Conservation (phyloP, 2,888 invertebrate species). For the Aromia moschata region DNA sequence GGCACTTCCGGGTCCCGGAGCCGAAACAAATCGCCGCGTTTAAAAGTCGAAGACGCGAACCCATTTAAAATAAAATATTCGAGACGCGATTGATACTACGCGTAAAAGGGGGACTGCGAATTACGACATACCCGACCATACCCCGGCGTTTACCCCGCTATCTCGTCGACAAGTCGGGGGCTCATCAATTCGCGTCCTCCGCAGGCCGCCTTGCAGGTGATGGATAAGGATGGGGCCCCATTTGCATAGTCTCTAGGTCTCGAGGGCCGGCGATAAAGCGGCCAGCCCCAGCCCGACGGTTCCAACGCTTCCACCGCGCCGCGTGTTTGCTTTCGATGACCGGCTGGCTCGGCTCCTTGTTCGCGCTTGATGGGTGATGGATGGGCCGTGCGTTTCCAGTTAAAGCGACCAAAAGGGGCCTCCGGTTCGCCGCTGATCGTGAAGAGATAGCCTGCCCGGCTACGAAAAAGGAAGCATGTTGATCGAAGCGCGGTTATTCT, state of each 20-base stretch:
- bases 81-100: slow-evolving; percentile 19
- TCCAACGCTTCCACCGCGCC: too few species aligned
- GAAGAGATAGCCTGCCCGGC: slow-evolving; percentile 19
- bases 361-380: slow-evolving; percentile 17
- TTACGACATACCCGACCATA: slow-evolving; percentile 30
- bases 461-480: too few species aligned
- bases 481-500: too few species aligned
- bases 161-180: slow-evolving; percentile 30
- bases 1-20: not conserved
- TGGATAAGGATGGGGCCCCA: slow-evolving; percentile 34
- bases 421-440: slow-evolving; percentile 17
- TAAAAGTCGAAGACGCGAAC: slow-evolving; percentile 11
- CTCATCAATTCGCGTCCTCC: slow-evolving; percentile 44
- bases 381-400: slow-evolving; percentile 4
- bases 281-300: too few species aligned
- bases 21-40: not conserved
- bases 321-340: slow-evolving; percentile 20
- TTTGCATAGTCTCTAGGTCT: slow-evolving; percentile 32
- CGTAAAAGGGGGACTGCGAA: slow-evolving; percentile 9
- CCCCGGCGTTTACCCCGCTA: too few species aligned
- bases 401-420: slow-evolving; percentile 8
- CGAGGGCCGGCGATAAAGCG: slow-evolving; percentile 5
- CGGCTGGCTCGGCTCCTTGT: slow-evolving; percentile 11
- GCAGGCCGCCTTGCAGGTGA: slow-evolving; percentile 37
- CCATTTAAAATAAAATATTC: slow-evolving; percentile 16